A percentile compares a stretch with the other conserved stretches of the same genome.
These are phyloP conservation scores for Rhinophrynus dorsalis DNA, from an alignment of 2,797 vertebrate species.

Conservation along the genomic window DNA sequence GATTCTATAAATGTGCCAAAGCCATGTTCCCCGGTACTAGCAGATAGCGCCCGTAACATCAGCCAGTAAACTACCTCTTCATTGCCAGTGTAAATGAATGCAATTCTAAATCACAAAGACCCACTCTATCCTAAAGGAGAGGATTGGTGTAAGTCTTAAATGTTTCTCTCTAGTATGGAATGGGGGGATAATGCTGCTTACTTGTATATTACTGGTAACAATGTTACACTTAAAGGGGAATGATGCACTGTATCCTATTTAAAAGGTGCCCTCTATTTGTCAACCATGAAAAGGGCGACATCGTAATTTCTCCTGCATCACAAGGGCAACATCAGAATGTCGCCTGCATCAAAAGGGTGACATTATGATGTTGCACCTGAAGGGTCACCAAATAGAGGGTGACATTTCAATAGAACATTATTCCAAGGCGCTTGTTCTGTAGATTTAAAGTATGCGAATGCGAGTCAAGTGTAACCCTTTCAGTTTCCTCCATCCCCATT, in stretches of 20 bases:
- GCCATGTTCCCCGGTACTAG: conserved; percentile 60
- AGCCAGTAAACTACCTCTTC: conserved; percentile 83
- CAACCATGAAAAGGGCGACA: too few relatives aligned
- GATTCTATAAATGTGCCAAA: conserved; percentile 55
- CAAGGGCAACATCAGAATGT: too few relatives aligned
- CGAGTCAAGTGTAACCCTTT: too few relatives aligned
- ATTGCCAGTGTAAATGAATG: conserved; percentile 86
- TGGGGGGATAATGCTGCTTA: conserved; percentile 56
- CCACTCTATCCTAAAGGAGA: conserved; percentile 51
- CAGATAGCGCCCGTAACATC: conserved; percentile 80
- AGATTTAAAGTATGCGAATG: too few relatives aligned
- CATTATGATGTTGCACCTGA: too few relatives aligned
- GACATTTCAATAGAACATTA: too few relatives aligned
- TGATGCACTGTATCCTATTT: conserved; percentile 1
- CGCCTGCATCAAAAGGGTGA: too few relatives aligned
- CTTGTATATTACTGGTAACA: conserved; percentile 29
- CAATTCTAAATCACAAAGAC: conserved; percentile 64
- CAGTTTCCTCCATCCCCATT: too few relatives aligned
- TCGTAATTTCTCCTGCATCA: too few relatives aligned
- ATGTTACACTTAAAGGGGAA: conserved; percentile 1
- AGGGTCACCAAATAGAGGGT: too few relatives aligned
- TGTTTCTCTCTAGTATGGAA: conserved; percentile 57
- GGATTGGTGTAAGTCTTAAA: conserved; percentile 50
- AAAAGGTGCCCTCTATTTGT: too few relatives aligned
- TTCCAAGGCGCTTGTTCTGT: too few relatives aligned